Percentiles rank a stretch among this genome's conserved stretches.
Conservation (phyloP, 2,113 vertebrate species). For the Corapipo altera region DNA sequence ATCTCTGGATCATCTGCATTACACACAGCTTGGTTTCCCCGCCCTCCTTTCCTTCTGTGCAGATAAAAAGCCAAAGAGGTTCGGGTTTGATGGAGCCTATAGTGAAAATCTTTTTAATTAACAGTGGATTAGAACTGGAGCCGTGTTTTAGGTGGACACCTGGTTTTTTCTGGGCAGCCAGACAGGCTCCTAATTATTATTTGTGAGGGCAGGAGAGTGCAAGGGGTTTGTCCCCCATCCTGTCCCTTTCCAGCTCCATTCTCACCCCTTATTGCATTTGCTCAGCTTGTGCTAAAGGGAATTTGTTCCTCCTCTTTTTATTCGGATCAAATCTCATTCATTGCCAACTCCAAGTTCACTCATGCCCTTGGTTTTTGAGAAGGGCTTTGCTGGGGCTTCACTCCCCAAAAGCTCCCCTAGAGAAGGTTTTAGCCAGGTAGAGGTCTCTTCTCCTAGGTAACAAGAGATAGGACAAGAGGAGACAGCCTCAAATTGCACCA, state of each 20-base stretch:
- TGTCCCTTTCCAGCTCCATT: accelerated
- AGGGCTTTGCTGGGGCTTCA: not conserved
- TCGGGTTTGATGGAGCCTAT: not conserved
- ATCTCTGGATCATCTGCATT: constrained; percentile 13
- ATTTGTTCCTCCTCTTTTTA: not conserved
- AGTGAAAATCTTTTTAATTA: constrained; percentile 38
- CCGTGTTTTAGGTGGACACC: not conserved
- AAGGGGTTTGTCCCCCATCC: not conserved
- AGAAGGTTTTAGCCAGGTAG: not conserved
- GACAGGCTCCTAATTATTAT: not conserved
- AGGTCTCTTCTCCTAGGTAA: not conserved
- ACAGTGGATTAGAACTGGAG: not conserved
- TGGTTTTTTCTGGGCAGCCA: not conserved
- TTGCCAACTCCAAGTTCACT: not conserved
- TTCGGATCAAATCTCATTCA: not conserved
- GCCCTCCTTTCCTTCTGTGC: not conserved
- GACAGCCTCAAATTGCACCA: not conserved
- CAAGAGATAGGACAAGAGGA: not conserved
- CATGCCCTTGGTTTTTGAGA: not conserved
- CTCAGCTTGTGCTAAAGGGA: not conserved
- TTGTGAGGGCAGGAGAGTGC: not conserved
- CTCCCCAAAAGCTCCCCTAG: not conserved
- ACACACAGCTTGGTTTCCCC: not conserved
- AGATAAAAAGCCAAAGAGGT: not conserved
- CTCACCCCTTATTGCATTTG: not conserved